These are phyloP conservation scores for Fragum fragum DNA, from an alignment of 2,888 invertebrate genomes.

Conservation along the genomic window DNA sequence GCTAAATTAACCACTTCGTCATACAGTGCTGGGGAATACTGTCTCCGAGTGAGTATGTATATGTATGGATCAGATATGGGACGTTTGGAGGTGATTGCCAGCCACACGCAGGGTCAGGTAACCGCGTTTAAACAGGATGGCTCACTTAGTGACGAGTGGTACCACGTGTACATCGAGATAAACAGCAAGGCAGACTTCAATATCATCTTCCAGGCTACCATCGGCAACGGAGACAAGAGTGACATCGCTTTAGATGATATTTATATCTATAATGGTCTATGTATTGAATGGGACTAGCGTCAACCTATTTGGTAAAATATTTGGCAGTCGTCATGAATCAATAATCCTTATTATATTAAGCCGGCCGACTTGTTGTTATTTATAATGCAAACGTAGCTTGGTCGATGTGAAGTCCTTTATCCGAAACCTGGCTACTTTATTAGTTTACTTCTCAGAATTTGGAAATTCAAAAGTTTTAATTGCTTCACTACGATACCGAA, in stretches of 20 bases:
- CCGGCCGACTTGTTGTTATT: too few species aligned
- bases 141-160: conserved; percentile 34
- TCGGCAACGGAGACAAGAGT: conserved; percentile 61
- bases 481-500: too few species aligned
- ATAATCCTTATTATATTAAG: too few species aligned
- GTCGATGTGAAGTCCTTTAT: too few species aligned
- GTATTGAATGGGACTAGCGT: conserved; percentile 56
- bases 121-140: conserved; percentile 19
- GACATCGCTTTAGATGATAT: conserved; percentile 69
- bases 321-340: too few species aligned
- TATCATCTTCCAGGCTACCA: conserved; percentile 58
- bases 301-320: too few species aligned
- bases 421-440: too few species aligned
- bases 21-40: conserved; percentile 62
- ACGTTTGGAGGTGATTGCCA: conserved; percentile 31
- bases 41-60: conserved; percentile 62
- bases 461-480: too few species aligned
- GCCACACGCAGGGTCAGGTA: conserved; percentile 12
- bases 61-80: conserved; percentile 61
- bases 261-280: conserved; percentile 63
- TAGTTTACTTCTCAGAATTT: too few species aligned
- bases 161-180: conserved; percentile 37
- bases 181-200: conserved; percentile 34
- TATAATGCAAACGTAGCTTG: too few species aligned
- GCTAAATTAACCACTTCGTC: conserved; percentile 50